phyloP scores from a whole-genome alignment of 2,888 invertebrate species.

The Caenorhabditis sp. region DNA sequence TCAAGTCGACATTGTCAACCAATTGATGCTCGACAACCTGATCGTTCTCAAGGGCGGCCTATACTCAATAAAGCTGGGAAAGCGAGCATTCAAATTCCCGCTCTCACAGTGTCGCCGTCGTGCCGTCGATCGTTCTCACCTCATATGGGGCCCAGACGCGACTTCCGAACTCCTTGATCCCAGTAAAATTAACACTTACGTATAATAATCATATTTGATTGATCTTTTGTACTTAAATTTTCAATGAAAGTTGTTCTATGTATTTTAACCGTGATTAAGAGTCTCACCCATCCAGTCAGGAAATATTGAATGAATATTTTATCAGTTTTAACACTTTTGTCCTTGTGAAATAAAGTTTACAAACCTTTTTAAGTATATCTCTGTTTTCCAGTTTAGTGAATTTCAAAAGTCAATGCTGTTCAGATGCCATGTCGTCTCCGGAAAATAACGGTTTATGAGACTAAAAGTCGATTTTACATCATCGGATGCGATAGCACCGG shows the following conservation, averaged over 20 bases:
- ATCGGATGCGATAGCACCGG: slow-evolving; percentile 88
- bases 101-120: slow-evolving; percentile 54
- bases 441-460: slow-evolving; percentile 77
- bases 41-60: slow-evolving; percentile 50
- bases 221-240: no score
- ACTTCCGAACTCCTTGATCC: slow-evolving; percentile 52
- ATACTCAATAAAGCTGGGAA: slow-evolving; percentile 65
- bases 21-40: slow-evolving; percentile 63
- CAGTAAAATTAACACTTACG: slow-evolving; percentile 60
- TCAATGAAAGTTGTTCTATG: no score
- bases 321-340: no score
- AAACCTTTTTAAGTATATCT: background rate
- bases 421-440: slow-evolving; percentile 66
- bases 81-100: slow-evolving; percentile 65
- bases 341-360: background rate
- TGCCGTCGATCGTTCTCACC: slow-evolving; percentile 38
- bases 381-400: background rate
- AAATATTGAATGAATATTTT: no score
- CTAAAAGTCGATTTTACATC: slow-evolving; percentile 87
- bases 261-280: no score
- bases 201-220: slow-evolving; percentile 15
- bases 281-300: no score
- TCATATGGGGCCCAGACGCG: slow-evolving; percentile 57
- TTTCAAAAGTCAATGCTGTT: background rate
- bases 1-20: slow-evolving; percentile 63